Conservation (phyloP, 2,113 vertebrate species). For the Puntigrus tetrazona region DNA sequence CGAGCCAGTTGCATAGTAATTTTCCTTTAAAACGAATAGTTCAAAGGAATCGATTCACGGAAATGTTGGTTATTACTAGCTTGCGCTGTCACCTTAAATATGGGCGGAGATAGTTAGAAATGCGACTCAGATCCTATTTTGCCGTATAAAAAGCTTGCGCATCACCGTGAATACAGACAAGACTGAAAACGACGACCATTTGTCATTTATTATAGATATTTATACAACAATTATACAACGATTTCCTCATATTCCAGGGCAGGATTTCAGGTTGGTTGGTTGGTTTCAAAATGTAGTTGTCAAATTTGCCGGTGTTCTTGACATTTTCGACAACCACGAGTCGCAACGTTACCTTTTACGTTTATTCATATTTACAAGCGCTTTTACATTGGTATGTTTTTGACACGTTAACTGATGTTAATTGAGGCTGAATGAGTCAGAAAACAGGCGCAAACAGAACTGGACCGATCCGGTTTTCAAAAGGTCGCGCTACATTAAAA, state of each 20-base stretch:
- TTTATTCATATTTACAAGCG: not conserved
- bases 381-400: not conserved
- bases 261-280: not conserved
- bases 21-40: not conserved
- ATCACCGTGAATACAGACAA: not conserved
- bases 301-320: not conserved
- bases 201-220: rapidly evolving
- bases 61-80: not conserved
- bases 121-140: no score
- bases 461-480: conserved; percentile 34
- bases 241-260: not conserved
- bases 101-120: not conserved
- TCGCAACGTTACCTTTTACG: no score
- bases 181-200: not conserved
- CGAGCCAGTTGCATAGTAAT: not conserved
- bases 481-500: not conserved
- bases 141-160: not conserved
- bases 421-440: not conserved
- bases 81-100: conserved; percentile 33
- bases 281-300: not conserved
- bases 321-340: not conserved
- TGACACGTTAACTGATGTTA: not conserved
- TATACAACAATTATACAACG: not conserved
- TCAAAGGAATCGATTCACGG: not conserved
- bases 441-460: not conserved